Evolutionary conservation across 2,113 vertebrate genomes (phyloP).

Genomic region (Planiliza haematocheilus): DNA sequence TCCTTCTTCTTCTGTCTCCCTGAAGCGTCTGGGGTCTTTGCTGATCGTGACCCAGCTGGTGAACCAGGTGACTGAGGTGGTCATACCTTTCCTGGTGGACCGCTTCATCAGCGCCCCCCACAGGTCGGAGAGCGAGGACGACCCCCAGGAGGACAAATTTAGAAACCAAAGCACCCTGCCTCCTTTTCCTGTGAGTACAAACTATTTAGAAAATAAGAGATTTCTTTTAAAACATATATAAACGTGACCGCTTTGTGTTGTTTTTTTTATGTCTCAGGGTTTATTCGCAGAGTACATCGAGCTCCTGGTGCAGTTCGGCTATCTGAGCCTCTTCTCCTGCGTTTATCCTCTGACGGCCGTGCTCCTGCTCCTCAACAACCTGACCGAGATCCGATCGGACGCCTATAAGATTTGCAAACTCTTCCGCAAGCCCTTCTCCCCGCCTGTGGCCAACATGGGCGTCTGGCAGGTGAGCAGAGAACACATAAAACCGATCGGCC

Average conservation of each 20-base stretch:
- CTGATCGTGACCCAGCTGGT: conserved; percentile 84
- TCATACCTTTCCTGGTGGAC: conserved; percentile 84
- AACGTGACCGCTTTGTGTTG: conserved; percentile 25
- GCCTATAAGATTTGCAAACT: conserved; percentile 86
- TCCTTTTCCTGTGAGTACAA: conserved; percentile 78
- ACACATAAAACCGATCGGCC: background rate
- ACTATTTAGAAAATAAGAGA: background rate
- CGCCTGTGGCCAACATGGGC: conserved; percentile 81
- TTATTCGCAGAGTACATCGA: conserved; percentile 88
- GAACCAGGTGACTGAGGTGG: conserved; percentile 84
- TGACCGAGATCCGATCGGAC: conserved; percentile 85
- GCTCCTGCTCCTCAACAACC: conserved; percentile 85
- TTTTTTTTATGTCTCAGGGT: conserved; percentile 78
- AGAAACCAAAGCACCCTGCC: conserved; percentile 79
- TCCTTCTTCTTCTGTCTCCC: background rate
- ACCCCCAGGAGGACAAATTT: conserved; percentile 83
- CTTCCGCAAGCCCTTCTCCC: conserved; percentile 83
- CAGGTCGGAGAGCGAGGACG: conserved; percentile 74
- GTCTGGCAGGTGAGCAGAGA: conserved; percentile 84
- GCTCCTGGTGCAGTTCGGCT: conserved; percentile 88
- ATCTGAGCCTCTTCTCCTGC: conserved; percentile 87
- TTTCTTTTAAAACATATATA: background rate
- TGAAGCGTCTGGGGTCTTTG: conserved; percentile 83
- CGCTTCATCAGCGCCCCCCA: conserved; percentile 70
- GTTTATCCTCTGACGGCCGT: conserved; percentile 85